Base-by-base conservation (phyloP, 2,888 invertebrate species). In the Danaus chrysippus region DNA sequence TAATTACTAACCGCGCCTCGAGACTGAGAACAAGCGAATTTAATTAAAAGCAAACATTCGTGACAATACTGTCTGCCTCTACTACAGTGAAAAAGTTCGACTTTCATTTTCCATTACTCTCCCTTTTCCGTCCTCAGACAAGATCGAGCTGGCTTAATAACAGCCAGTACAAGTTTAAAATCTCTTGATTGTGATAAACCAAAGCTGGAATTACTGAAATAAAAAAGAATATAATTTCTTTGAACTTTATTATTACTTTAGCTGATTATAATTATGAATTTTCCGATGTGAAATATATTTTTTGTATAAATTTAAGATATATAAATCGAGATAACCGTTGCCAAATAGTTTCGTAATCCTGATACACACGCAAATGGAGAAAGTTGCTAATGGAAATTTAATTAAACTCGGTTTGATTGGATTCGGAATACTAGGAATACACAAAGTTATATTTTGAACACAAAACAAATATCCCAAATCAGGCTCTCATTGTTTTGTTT, bases 361-460 rank as follows among this genome's bases (percentile, higher is more conserved):
- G 49, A n/a, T 52, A 58, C 19, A 46, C 56, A 41, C 42, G 46
- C 56, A 59, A 63, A 65, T 57, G 60, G 43, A 58, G 58, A 64
- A 65, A 63, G 59, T 62, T 70, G 54, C 68, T 72, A 73, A 76
- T 70, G 73, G 65, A 63, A 70, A 70, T 73, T 76, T 74, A 76
- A 75, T 76, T 76, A 74, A 76, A 72, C 64, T 72, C 66, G 67
- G 60, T 61, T 71, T 68, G 73, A 71, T 65, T 64, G 59, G 63
- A 62, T 62, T 71, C 71, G 71, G 73, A 71, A 68, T 66, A 43
- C 43, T 34, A 34, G 23, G 23, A 34, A 34, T 6, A 34, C 23
- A 34, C 12, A 43, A 43, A 43, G 11, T 43, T 43, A 43, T n/a
- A 43, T n/a, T 43, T 43, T 43, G 12, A 12, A 43, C n/a, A 43